Evolutionary conservation across 2,113 vertebrate species (phyloP).

Genomic region (Trematocara unimaculatum): DNA sequence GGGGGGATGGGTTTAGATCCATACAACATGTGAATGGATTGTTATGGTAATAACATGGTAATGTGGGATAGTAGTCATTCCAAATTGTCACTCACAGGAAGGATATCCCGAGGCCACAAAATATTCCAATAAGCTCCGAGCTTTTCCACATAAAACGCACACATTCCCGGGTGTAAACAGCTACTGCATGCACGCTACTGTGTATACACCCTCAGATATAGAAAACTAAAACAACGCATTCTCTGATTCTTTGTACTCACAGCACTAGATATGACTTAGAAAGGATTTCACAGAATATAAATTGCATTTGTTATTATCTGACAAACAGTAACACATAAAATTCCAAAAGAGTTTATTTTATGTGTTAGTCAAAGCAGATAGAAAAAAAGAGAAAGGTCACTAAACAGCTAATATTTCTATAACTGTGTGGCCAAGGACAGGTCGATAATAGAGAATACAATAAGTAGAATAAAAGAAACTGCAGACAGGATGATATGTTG

Average conservation of each 20-base stretch:
- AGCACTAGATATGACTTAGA: background rate
- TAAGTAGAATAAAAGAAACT: background rate
- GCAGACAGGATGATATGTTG: background rate
- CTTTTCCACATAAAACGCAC: background rate
- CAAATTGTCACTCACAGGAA: slow-evolving; percentile 22
- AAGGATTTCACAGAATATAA: background rate
- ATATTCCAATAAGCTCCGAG: background rate
- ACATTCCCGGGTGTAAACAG: background rate
- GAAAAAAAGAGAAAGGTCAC: background rate
- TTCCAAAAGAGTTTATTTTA: background rate
- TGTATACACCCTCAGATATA: background rate
- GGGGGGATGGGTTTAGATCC: background rate
- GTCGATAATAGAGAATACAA: background rate
- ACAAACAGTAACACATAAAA: background rate
- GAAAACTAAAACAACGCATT: background rate
- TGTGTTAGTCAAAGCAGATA: background rate
- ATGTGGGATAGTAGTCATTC: slow-evolving; percentile 21
- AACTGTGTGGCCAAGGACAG: background rate
- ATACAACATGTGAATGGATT: slow-evolving; percentile 22
- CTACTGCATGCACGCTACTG: background rate
- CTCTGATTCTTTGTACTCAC: background rate
- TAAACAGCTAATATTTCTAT: background rate
- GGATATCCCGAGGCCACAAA: background rate
- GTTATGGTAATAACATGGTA: slow-evolving; percentile 40
- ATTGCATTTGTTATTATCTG: background rate